These are phyloP conservation scores for Schmidtea mediterranea DNA, from an alignment of 1,140 invertebrate genomes.

Conservation along the genomic window DNA sequence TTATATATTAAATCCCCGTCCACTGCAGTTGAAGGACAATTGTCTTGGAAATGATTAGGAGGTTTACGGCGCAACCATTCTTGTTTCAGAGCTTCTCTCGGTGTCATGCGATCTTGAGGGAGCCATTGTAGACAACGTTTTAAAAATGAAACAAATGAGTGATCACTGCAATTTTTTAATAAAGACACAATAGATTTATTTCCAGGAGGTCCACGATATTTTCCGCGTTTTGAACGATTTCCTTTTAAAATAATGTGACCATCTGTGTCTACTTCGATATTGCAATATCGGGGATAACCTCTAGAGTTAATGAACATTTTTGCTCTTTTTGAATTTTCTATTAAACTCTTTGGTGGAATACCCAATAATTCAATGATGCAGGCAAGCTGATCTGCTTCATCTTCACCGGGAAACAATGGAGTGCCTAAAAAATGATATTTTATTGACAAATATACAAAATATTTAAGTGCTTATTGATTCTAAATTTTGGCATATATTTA, in stretches of 20 bases:
- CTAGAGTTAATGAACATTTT: constrained; percentile 13
- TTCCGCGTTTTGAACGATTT: neutral
- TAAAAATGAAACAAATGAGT: too few relatives aligned
- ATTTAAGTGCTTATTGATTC: too few relatives aligned
- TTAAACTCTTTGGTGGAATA: constrained; percentile 16
- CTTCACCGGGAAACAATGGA: constrained; percentile 24
- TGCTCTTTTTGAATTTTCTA: constrained; percentile 5
- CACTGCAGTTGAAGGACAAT: too few relatives aligned
- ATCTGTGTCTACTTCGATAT: neutral
- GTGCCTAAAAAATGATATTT: constrained; percentile 32
- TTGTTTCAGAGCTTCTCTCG: constrained; percentile 61
- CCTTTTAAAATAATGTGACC: neutral
- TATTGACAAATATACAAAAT: too few relatives aligned
- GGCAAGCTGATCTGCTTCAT: constrained; percentile 26
- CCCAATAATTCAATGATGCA: constrained; percentile 26
- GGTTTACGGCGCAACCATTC: constrained; percentile 41
- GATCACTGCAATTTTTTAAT: too few relatives aligned
- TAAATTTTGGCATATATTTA: too few relatives aligned
- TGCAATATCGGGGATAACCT: constrained; percentile 64
- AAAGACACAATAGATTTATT: constrained; percentile 54
- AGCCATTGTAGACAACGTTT: constrained; percentile 83
- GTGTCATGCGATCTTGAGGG: constrained; percentile 64
- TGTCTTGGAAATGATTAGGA: too few relatives aligned
- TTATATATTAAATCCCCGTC: too few relatives aligned
- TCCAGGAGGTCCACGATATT: constrained; percentile 41